A percentile compares a stretch with the other conserved stretches of the same genome.
phyloP scores from a whole-genome alignment of 2,888 invertebrate species.

The Drosophila peninsularis region DNA sequence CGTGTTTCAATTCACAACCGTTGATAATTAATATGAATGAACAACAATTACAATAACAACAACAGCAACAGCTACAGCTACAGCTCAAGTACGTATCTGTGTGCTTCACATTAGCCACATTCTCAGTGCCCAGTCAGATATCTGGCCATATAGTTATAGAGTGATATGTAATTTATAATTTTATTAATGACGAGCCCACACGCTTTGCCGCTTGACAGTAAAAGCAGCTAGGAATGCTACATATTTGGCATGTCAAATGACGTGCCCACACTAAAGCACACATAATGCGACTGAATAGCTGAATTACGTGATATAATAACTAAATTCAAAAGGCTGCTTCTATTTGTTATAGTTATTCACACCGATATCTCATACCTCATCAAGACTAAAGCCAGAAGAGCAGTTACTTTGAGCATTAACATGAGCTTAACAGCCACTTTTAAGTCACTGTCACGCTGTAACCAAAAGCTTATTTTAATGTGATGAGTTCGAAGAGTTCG shows the following conservation, averaged over 20 bases:
- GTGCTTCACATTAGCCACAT: slow-evolving; percentile 22
- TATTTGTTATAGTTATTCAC: slow-evolving; percentile 6
- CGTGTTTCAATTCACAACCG: slow-evolving; percentile 71
- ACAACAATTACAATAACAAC: slow-evolving; percentile 13
- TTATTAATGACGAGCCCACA: slow-evolving; percentile 67
- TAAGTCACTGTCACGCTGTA: background rate
- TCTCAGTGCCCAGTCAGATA: slow-evolving; percentile 8
- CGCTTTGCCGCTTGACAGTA: slow-evolving; percentile 46
- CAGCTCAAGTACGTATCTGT: slow-evolving; percentile 43
- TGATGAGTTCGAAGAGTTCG: background rate
- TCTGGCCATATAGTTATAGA: slow-evolving; percentile 17
- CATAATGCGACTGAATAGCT: slow-evolving; percentile 13
- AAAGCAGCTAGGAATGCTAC: slow-evolving; percentile 63
- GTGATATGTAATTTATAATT: slow-evolving; percentile 32
- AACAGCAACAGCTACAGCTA: slow-evolving; percentile 12
- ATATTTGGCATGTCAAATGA: slow-evolving; percentile 58
- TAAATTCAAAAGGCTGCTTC: slow-evolving; percentile 14
- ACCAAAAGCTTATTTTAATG: background rate
- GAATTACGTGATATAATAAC: slow-evolving; percentile 7
- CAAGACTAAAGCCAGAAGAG: background rate
- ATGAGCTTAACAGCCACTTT: background rate
- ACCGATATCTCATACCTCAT: background rate
- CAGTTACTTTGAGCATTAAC: background rate
- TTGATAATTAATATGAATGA: slow-evolving; percentile 73
- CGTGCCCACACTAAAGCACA: slow-evolving; percentile 38